A percentile compares a stretch with the other conserved stretches of the same genome.
phyloP scores from a whole-genome alignment of 2,797 vertebrate species.

The Periparus ater region DNA sequence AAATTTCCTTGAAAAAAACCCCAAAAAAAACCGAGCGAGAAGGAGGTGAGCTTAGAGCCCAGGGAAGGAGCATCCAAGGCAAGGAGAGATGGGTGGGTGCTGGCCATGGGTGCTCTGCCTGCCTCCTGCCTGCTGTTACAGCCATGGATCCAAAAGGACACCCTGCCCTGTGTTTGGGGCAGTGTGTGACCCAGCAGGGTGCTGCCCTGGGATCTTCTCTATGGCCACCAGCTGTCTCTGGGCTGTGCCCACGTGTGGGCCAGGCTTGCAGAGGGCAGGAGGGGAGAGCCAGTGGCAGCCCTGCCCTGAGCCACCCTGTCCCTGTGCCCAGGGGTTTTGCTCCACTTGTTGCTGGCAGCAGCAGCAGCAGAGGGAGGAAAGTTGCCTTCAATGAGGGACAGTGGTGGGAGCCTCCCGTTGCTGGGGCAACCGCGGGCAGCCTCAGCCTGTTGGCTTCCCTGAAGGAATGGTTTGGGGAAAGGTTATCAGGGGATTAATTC shows the following conservation, averaged over 20 bases:
- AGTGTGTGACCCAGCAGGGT: rapidly evolving
- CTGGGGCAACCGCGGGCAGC: constrained; percentile 48
- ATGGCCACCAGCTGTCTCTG: background rate
- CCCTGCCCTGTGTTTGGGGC: background rate
- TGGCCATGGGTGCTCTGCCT: background rate
- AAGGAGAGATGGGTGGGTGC: background rate
- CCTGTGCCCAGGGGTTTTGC: constrained; percentile 31
- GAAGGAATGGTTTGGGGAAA: background rate
- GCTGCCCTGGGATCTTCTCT: rapidly evolving
- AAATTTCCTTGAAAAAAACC: background rate
- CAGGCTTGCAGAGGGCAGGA: background rate
- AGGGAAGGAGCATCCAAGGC: background rate
- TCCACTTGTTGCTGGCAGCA: constrained; percentile 69
- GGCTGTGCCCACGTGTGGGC: rapidly evolving
- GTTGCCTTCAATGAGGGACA: constrained; percentile 7
- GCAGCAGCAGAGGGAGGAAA: constrained; percentile 40
- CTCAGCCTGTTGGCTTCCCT: background rate
- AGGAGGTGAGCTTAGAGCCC: background rate
- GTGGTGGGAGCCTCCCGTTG: constrained; percentile 32
- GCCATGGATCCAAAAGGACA: background rate
- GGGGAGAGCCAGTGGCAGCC: rapidly evolving
- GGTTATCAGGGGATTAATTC: constrained; percentile 12
- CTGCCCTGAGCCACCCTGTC: rapidly evolving
- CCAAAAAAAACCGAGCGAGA: background rate
- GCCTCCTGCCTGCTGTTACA: background rate